Evolutionary conservation across 2,888 invertebrate species (phyloP).

Genomic region (Hirudinaria manillensis): DNA sequence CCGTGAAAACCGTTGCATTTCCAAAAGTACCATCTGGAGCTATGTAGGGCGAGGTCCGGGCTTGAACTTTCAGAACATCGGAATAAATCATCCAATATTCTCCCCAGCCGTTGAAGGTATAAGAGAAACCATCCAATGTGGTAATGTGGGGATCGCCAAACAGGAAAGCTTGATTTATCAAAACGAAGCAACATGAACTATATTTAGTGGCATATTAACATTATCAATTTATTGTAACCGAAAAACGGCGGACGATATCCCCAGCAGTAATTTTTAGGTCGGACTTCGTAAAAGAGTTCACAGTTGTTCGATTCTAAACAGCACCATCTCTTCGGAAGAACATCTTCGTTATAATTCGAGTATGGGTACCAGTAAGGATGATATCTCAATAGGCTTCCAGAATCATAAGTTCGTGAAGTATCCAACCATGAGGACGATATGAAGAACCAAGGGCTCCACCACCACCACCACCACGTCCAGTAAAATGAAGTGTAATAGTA

Average conservation of each 20-base stretch:
- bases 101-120: slow-evolving; percentile 33
- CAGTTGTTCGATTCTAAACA: slow-evolving; percentile 29
- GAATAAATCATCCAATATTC: slow-evolving; percentile 32
- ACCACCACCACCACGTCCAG: slow-evolving; percentile 19
- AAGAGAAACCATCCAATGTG: slow-evolving; percentile 31
- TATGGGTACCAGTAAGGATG: slow-evolving; percentile 26
- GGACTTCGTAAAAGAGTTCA: slow-evolving; percentile 30
- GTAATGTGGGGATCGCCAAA: slow-evolving; percentile 34
- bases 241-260: slow-evolving; percentile 22
- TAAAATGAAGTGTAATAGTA: slow-evolving; percentile 20
- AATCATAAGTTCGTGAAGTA: slow-evolving; percentile 4
- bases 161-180: slow-evolving; percentile 9
- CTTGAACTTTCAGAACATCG: slow-evolving; percentile 13
- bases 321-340: slow-evolving; percentile 29
- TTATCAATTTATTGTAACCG: slow-evolving; percentile 5
- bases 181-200: not conserved
- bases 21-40: not conserved
- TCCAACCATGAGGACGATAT: slow-evolving; percentile 25
- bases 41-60: slow-evolving; percentile 8
- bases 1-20: slow-evolving; percentile 27
- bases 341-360: slow-evolving; percentile 3
- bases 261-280: slow-evolving; percentile 21
- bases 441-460: slow-evolving; percentile 18
- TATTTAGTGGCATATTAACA: not conserved
- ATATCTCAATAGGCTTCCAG: slow-evolving; percentile 26